phyloP scores from a whole-genome alignment of 2,888 invertebrate species.

The Caradrina clavipalpis region DNA sequence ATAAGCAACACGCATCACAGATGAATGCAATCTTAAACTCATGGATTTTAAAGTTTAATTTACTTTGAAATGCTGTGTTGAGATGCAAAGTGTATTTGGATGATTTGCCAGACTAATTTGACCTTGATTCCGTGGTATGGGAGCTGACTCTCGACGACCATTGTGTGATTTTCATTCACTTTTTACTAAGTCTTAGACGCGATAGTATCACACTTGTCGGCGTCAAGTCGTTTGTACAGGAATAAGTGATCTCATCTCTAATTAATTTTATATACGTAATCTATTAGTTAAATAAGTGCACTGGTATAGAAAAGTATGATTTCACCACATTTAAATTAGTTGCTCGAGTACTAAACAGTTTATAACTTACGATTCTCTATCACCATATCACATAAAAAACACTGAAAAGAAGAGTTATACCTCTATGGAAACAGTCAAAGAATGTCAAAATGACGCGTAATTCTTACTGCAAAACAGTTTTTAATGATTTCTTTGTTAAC shows the following conservation, averaged over 20 bases:
- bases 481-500: slow-evolving; percentile 67
- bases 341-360: slow-evolving; percentile 32
- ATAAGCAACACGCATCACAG: slow-evolving; percentile 44
- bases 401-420: neutral
- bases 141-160: slow-evolving; percentile 82
- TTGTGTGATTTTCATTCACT: slow-evolving; percentile 85
- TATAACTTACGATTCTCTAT: neutral
- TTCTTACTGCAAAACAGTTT: slow-evolving; percentile 42
- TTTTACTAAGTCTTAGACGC: slow-evolving; percentile 75
- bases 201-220: slow-evolving; percentile 71
- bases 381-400: neutral
- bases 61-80: slow-evolving; percentile 39
- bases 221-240: slow-evolving; percentile 51
- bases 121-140: slow-evolving; percentile 85
- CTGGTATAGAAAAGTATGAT: neutral
- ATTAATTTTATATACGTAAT: slow-evolving; percentile 1
- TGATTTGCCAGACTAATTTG: slow-evolving; percentile 86
- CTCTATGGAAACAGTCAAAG: slow-evolving; percentile 18
- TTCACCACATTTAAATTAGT: neutral
- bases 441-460: slow-evolving; percentile 49
- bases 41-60: slow-evolving; percentile 52
- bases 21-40: slow-evolving; percentile 47
- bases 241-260: neutral
- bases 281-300: neutral
- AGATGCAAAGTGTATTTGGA: slow-evolving; percentile 76